These are phyloP conservation scores for Pipistrellus pygmaeus DNA, from an alignment of 2,797 vertebrate species.

Conservation along the genomic window DNA sequence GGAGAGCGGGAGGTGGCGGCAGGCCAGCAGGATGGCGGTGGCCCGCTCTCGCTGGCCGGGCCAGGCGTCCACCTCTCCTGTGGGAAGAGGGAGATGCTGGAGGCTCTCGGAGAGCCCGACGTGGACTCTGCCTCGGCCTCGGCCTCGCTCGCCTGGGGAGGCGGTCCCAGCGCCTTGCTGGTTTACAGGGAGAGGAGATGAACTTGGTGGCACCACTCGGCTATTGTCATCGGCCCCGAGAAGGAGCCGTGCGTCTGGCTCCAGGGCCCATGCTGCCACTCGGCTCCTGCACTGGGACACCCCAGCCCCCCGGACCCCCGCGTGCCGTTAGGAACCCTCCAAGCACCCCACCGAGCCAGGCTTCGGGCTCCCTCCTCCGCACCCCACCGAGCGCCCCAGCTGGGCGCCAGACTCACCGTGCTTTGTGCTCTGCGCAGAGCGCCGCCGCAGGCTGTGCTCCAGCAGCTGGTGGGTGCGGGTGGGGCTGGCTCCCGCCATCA, in stretches of 20 bases:
- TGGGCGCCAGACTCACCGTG: conserved; percentile 81
- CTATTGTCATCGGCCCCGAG: background rate
- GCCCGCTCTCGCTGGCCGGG: conserved; percentile 95
- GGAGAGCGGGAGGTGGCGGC: conserved; percentile 96
- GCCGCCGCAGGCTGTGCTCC: conserved; percentile 96
- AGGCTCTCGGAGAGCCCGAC: rapidly evolving
- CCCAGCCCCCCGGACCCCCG: too few species aligned
- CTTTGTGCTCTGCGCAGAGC: conserved; percentile 85
- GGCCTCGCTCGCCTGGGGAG: background rate
- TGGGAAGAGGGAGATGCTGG: background rate
- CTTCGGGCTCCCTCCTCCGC: background rate
- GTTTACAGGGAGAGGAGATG: rapidly evolving
- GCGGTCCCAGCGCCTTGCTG: background rate
- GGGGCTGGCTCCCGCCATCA: conserved; percentile 99
- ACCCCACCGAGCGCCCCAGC: background rate
- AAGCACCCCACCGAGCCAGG: background rate
- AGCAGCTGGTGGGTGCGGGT: conserved; percentile 98
- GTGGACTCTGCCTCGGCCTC: background rate
- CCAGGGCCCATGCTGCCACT: background rate
- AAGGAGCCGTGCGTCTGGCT: background rate
- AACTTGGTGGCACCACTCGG: rapidly evolving
- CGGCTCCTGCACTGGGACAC: rapidly evolving
- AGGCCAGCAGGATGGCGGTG: conserved; percentile 96
- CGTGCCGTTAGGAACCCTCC: rapidly evolving
- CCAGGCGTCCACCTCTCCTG: conserved; percentile 88